These are phyloP conservation scores for Chromis chromis DNA, from an alignment of 2,797 vertebrate species.

Conservation along the genomic window DNA sequence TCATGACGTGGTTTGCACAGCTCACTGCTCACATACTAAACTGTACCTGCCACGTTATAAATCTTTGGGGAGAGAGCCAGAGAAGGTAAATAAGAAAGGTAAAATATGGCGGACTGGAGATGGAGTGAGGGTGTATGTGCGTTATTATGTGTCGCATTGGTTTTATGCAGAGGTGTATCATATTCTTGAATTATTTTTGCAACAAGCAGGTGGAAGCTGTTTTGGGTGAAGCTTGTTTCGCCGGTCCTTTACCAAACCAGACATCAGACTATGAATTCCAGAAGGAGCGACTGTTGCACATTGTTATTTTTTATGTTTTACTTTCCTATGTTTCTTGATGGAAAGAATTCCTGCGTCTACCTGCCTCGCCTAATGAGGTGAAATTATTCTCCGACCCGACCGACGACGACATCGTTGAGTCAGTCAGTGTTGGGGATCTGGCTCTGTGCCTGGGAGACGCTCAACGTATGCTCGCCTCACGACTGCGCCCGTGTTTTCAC, in stretches of 20 bases:
- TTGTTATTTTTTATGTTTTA: constrained; percentile 51
- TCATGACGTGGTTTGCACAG: constrained; percentile 82
- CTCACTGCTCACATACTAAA: constrained; percentile 85
- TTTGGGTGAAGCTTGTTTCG: neutral
- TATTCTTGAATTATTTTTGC: constrained; percentile 65
- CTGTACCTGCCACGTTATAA: constrained; percentile 82
- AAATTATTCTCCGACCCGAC: constrained; percentile 87
- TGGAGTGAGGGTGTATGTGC: constrained; percentile 29
- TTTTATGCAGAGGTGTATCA: constrained; percentile 65
- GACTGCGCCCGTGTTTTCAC: constrained; percentile 89
- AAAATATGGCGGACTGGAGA: constrained; percentile 63
- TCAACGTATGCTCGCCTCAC: constrained; percentile 43
- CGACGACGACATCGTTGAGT: constrained; percentile 57
- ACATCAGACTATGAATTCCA: constrained; percentile 42
- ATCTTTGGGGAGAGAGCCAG: constrained; percentile 68
- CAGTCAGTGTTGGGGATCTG: constrained; percentile 48
- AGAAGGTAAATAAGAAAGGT: constrained; percentile 74
- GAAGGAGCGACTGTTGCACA: constrained; percentile 34
- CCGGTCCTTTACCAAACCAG: constrained; percentile 25
- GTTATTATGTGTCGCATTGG: constrained; percentile 64
- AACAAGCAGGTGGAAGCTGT: constrained; percentile 67
- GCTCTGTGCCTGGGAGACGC: constrained; percentile 58
- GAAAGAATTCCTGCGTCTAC: constrained; percentile 91
- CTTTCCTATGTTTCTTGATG: constrained; percentile 81
- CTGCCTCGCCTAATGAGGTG: constrained; percentile 89